Base-by-base conservation (phyloP, 2,113 vertebrate species). In the Centropristis striata region DNA sequence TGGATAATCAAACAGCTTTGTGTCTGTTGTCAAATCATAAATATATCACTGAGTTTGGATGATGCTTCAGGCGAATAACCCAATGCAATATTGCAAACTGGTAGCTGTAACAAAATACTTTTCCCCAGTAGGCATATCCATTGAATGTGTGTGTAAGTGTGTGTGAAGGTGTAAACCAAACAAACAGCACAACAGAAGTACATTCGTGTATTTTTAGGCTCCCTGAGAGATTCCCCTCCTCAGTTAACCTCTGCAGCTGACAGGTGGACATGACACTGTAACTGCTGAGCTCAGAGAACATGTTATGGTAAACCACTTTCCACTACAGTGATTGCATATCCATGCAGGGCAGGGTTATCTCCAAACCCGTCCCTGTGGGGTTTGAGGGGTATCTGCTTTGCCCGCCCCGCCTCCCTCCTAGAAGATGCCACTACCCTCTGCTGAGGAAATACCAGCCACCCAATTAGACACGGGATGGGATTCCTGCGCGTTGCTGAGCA, bases 381-480 rank as follows among this genome's bases (percentile, higher is more conserved):
- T 59, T 60, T 15, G 14, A 16, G 54, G 57, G 66, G 76, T 75
- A 20, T 41, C 68, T 63, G 5, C 42, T 27, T 10, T 1, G 54
- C 39, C 44, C 13, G 3, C 25, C 2, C 23, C 18, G 0, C 67
- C 28, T n/a, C 20, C 55, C 41, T 18, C 37, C 20, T 15, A 54
- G 15, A 41, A 71, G 66, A 75, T 51, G 78, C 71, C 75, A 16
- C 41, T 60, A 47, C 85, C 65, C 75, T 78, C 8, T 39, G 41
- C 80, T 79, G 86, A 90, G 89, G 91, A 91, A 91, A 91, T 92
- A 85, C 89, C 88, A 90, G 77, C 71, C 83, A 36, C 64, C 80
- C 85, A 88, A 84, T 91, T 90, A 91, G 83, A 88, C 88, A 78
- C 47, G 72, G 86, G 77, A 77, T 54, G 61, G 68, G 76, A 87